Conservation (phyloP, 2,888 invertebrate species). For the Lobophora halterata region DNA sequence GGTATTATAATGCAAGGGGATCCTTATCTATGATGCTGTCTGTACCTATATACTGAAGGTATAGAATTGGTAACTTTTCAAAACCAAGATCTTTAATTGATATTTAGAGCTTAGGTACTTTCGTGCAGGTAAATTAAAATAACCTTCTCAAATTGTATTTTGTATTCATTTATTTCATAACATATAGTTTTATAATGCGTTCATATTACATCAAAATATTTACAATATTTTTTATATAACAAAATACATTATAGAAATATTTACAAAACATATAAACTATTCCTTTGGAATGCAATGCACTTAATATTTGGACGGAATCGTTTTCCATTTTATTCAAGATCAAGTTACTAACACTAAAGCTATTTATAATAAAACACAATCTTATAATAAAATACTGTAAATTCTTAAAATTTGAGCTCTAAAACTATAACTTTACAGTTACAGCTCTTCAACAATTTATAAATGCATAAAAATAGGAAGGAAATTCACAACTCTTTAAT, state of each 20-base stretch:
- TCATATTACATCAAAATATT: slow-evolving; percentile 17
- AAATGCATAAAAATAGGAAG: slow-evolving; percentile 42
- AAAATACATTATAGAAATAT: slow-evolving; percentile 27
- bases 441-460: slow-evolving; percentile 25
- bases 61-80: too few relatives aligned
- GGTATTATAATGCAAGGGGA: too few relatives aligned
- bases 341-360: slow-evolving; percentile 18
- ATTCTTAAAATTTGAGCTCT: slow-evolving; percentile 34
- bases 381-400: slow-evolving; percentile 43
- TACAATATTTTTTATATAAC: slow-evolving; percentile 22
- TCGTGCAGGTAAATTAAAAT: slow-evolving; percentile 4
- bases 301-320: slow-evolving; percentile 68
- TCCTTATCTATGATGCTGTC: too few relatives aligned
- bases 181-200: slow-evolving; percentile 7
- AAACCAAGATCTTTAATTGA: too few relatives aligned
- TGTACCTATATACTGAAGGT: too few relatives aligned
- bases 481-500: slow-evolving; percentile 20
- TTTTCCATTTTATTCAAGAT: slow-evolving; percentile 37
- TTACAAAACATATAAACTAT: slow-evolving; percentile 48
- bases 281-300: slow-evolving; percentile 74
- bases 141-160: slow-evolving; percentile 1
- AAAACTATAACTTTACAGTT: slow-evolving; percentile 19
- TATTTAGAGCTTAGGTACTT: too few relatives aligned
- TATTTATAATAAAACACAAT: slow-evolving; percentile 22
- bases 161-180: slow-evolving; percentile 12